Percentiles rank a stretch among this genome's conserved stretches.
These are phyloP conservation scores for Allophyes oxyacanthae DNA, from an alignment of 2,888 invertebrate species.

Conservation along the genomic window DNA sequence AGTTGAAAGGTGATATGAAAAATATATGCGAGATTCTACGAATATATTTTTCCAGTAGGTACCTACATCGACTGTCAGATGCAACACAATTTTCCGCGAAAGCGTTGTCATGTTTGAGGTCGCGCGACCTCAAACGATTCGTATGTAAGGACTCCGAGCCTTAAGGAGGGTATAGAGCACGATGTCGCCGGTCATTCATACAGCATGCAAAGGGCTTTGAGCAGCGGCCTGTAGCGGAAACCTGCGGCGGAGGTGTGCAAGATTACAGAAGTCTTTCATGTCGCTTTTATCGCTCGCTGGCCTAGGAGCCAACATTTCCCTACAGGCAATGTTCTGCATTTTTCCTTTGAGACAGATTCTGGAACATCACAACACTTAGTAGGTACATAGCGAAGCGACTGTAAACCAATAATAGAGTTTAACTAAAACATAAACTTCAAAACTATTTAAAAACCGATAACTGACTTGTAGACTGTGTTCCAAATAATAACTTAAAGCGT, in stretches of 20 bases:
- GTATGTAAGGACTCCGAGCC: conserved; percentile 16
- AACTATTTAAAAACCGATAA: too few relatives aligned
- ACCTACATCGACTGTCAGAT: conserved; percentile 8
- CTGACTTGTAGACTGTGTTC: too few relatives aligned
- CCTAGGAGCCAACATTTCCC: conserved; percentile 45
- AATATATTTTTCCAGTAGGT: not conserved
- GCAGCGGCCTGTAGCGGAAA: conserved; percentile 52
- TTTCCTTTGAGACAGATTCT: conserved; percentile 45
- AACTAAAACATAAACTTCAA: too few relatives aligned
- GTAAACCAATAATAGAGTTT: conserved; percentile 7
- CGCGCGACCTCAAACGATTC: conserved; percentile 23
- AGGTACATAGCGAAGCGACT: conserved; percentile 15
- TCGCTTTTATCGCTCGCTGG: conserved; percentile 52
- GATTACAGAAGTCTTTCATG: conserved; percentile 60
- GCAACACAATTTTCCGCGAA: conserved; percentile 12
- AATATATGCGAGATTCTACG: not conserved
- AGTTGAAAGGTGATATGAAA: not conserved
- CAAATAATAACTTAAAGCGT: too few relatives aligned
- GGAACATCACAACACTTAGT: conserved; percentile 33
- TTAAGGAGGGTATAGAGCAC: conserved; percentile 19
- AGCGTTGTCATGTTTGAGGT: conserved; percentile 11
- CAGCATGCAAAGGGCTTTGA: conserved; percentile 60
- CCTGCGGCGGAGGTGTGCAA: conserved; percentile 49
- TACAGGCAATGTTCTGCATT: conserved; percentile 47
- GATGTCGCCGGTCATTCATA: conserved; percentile 54